Percentiles rank a stretch among this genome's conserved stretches.
Conservation (phyloP, 1,140 invertebrate species). For the Oppia nitens region DNA sequence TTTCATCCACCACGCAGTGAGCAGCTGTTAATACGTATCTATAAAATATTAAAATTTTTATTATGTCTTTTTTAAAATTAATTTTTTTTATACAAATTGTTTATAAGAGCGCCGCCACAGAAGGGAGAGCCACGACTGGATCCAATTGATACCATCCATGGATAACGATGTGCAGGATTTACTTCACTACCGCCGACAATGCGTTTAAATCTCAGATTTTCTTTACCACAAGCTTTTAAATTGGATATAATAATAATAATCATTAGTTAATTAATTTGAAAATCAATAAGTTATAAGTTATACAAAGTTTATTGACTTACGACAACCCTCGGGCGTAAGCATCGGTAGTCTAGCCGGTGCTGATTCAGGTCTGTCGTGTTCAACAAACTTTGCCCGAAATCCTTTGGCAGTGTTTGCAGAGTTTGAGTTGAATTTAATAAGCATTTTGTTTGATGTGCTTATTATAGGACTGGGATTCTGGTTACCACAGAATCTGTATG, state of each 20-base stretch:
- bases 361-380: background rate
- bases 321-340: background rate
- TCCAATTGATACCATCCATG: constrained; percentile 2
- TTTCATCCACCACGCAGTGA: background rate
- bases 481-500: background rate
- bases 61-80: background rate
- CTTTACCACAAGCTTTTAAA: constrained; percentile 1
- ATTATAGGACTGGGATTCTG: background rate
- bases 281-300: background rate
- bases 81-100: background rate
- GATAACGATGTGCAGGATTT: background rate
- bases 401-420: background rate
- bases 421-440: background rate
- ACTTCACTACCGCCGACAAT: constrained; percentile 6
- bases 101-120: background rate
- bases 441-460: background rate
- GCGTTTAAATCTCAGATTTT: background rate
- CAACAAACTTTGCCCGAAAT: background rate
- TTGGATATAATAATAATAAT: too few species aligned
- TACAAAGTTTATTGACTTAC: background rate
- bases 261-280: background rate
- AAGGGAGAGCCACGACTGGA: background rate
- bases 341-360: background rate
- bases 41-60: background rate
- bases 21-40: background rate